phyloP scores from a whole-genome alignment of 1,140 invertebrate species.

The Hydropsyche tenuis region DNA sequence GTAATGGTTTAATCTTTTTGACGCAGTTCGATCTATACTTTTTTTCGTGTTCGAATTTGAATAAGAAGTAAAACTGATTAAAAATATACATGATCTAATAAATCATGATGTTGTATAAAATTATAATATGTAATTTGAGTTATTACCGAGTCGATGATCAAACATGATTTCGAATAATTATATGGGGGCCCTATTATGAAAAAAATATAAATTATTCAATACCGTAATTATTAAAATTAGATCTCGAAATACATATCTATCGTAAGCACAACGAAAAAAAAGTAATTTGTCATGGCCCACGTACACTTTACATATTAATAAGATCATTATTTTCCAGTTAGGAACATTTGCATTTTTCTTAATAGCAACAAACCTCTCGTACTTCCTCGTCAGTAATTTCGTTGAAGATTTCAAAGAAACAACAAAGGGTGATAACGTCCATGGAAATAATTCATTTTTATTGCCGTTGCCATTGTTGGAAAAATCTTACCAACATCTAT shows the following conservation, averaged over 20 bases:
- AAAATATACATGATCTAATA: too few species aligned
- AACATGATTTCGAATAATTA: background rate
- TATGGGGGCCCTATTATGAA: background rate
- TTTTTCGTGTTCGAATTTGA: too few species aligned
- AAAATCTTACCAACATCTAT: background rate
- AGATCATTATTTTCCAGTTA: background rate
- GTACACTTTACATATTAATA: too few species aligned
- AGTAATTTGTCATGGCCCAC: too few species aligned
- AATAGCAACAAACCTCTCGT: background rate
- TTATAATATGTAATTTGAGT: background rate
- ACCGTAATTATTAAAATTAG: too few species aligned
- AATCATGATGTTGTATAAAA: too few species aligned
- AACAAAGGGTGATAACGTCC: constrained; percentile 11
- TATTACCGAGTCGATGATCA: background rate
- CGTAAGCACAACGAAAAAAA: too few species aligned
- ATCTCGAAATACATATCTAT: too few species aligned
- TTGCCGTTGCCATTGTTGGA: constrained; percentile 17
- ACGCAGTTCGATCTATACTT: too few species aligned
- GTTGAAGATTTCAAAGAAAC: constrained; percentile 1
- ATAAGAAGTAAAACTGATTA: too few species aligned
- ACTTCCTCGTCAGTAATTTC: background rate
- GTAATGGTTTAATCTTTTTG: too few species aligned
- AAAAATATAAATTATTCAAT: background rate
- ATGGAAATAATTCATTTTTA: constrained; percentile 13
- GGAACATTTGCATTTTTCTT: background rate